These are phyloP conservation scores for Hesperia comma DNA, from an alignment of 2,888 invertebrate species.

Conservation along the genomic window DNA sequence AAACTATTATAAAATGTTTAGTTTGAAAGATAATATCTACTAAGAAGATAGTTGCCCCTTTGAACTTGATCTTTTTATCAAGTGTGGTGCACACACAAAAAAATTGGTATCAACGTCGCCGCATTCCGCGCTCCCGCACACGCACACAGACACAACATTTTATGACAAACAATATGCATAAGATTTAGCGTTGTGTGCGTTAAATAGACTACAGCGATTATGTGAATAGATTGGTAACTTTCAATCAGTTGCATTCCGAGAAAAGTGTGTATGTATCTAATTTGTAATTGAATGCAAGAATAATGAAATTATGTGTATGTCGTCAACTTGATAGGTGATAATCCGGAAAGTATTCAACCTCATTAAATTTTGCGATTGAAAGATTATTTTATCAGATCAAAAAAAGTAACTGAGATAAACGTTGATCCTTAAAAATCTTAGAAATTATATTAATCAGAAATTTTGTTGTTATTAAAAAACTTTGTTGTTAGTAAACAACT, in stretches of 20 bases:
- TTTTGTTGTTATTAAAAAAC: too few relatives aligned
- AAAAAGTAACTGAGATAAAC: too few relatives aligned
- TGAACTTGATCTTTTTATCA: slow-evolving; percentile 83
- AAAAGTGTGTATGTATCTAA: slow-evolving; percentile 18
- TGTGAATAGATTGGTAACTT: slow-evolving; percentile 29
- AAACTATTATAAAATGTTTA: slow-evolving; percentile 9
- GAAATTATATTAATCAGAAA: too few relatives aligned
- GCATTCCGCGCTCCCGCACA: slow-evolving; percentile 69
- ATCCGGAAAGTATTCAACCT: background rate
- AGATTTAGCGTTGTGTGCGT: slow-evolving; percentile 23
- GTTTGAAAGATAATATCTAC: slow-evolving; percentile 48
- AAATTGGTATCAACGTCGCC: slow-evolving; percentile 72
- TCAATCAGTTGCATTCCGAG: slow-evolving; percentile 24
- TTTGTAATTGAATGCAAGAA: slow-evolving; percentile 15
- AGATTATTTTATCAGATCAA: background rate
- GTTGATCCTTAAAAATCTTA: too few relatives aligned
- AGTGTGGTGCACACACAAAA: slow-evolving; percentile 61
- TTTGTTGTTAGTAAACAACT: too few relatives aligned
- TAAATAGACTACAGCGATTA: slow-evolving; percentile 18
- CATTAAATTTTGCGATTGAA: background rate
- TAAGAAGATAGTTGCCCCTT: slow-evolving; percentile 63
- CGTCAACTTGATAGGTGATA: background rate
- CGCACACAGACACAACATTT: slow-evolving; percentile 50
- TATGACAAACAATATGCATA: slow-evolving; percentile 36
- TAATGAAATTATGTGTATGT: background rate